A percentile compares a stretch with the other conserved stretches of the same genome.
Conservation (phyloP, 2,113 vertebrate species). For the Notarius quadriscutis region DNA sequence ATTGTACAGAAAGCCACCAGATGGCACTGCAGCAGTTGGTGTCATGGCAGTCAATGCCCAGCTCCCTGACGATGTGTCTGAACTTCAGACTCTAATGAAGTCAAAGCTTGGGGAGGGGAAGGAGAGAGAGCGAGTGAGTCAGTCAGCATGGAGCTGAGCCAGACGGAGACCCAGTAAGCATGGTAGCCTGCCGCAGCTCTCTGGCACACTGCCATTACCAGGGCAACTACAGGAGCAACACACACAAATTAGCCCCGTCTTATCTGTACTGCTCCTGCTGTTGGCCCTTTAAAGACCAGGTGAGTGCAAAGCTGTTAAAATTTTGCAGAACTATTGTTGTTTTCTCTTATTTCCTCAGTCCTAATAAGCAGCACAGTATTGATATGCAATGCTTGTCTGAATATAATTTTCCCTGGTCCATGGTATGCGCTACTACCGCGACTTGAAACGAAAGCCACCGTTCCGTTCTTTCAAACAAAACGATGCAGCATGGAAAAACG, state of each 20-base stretch:
- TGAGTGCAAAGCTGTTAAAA: constrained; percentile 3
- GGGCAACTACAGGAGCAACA: constrained; percentile 33
- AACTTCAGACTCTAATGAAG: constrained; percentile 57
- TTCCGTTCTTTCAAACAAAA: constrained; percentile 17
- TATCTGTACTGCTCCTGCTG: constrained; percentile 24
- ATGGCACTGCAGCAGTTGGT: constrained; percentile 49
- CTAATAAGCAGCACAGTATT: background rate
- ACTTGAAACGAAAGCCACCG: background rate
- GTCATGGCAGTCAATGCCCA: constrained; percentile 32
- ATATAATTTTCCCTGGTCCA: background rate
- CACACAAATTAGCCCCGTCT: constrained; percentile 32
- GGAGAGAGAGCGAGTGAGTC: background rate
- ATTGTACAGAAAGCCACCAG: constrained; percentile 35
- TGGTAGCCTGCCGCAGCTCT: constrained; percentile 21
- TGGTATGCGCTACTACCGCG: too few relatives aligned
- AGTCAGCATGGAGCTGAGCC: background rate
- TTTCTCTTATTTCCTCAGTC: background rate
- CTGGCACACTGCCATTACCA: constrained; percentile 38
- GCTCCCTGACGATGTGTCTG: constrained; percentile 50
- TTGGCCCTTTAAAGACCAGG: constrained; percentile 27
- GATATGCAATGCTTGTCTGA: background rate
- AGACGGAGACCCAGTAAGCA: constrained; percentile 16
- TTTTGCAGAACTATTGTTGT: too few relatives aligned
- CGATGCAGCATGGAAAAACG: constrained; percentile 33
- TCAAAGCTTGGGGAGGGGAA: background rate